Percentiles rank a stretch among this genome's conserved stretches.
These are phyloP conservation scores for Recurvirostra avosetta DNA, from an alignment of 2,113 vertebrate genomes.

Conservation along the genomic window DNA sequence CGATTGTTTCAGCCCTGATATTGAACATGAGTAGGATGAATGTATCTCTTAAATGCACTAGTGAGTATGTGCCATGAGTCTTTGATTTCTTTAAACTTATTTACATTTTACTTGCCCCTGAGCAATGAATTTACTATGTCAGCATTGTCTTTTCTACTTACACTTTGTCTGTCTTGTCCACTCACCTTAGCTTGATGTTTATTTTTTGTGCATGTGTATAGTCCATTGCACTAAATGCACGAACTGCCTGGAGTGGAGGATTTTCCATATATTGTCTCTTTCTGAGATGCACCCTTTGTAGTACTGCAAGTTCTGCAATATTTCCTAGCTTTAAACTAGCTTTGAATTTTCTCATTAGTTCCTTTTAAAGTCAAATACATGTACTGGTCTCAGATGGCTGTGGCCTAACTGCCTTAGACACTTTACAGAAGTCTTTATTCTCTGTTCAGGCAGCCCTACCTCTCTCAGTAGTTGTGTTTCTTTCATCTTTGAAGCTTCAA, in stretches of 20 bases:
- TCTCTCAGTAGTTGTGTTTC: background rate
- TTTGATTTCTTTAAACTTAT: slow-evolving; percentile 66
- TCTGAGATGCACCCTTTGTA: background rate
- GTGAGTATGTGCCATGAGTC: slow-evolving; percentile 42
- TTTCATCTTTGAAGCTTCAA: background rate
- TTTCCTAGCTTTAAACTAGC: background rate
- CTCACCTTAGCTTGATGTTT: slow-evolving; percentile 61
- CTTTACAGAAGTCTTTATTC: background rate
- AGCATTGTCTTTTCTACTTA: slow-evolving; percentile 63
- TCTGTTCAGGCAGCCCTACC: background rate
- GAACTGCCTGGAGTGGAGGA: slow-evolving; percentile 38
- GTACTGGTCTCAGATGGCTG: background rate
- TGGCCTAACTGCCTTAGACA: background rate
- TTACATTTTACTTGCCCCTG: slow-evolving; percentile 52
- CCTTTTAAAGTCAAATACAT: background rate
- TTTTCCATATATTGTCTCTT: background rate
- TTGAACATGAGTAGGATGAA: slow-evolving; percentile 39
- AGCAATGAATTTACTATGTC: slow-evolving; percentile 53
- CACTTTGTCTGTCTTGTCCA: slow-evolving; percentile 41
- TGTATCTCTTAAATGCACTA: slow-evolving; percentile 50
- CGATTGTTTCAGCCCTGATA: slow-evolving; percentile 46
- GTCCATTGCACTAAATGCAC: slow-evolving; percentile 7
- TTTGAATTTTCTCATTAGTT: background rate
- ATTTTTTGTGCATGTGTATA: slow-evolving; percentile 45
- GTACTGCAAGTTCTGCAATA: background rate